Percentiles rank a stretch among this genome's conserved stretches.
Conservation (phyloP, 2,888 invertebrate genomes). For the Tachina fera region DNA sequence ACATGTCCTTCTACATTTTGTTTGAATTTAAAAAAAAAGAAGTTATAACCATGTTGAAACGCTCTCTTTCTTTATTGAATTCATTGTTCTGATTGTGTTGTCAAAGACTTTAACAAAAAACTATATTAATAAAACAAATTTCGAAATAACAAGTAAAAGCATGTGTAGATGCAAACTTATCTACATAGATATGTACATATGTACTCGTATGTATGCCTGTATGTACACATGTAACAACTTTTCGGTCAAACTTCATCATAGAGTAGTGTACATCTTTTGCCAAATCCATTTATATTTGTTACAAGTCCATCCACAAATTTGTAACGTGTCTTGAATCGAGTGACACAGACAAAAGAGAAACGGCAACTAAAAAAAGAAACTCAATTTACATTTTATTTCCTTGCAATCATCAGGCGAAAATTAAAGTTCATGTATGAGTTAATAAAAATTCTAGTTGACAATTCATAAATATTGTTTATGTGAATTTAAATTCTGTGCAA, state of each 20-base stretch:
- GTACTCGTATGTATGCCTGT: no score
- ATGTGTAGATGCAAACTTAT: no score
- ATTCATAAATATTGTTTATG: slow-evolving; percentile 11
- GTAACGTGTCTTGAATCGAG: neutral
- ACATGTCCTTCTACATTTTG: no score
- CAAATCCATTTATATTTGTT: neutral
- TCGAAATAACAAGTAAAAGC: neutral
- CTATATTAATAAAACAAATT: neutral
- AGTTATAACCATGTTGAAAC: no score
- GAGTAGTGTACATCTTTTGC: neutral
- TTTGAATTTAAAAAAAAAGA: no score
- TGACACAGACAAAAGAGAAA: neutral
- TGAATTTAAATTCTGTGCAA: neutral
- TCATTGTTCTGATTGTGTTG: neutral
- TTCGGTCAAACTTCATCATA: neutral
- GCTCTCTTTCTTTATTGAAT: no score
- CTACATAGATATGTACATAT: no score
- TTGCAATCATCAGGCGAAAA: slow-evolving; percentile 32
- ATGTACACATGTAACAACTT: neutral
- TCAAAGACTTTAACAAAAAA: neutral
- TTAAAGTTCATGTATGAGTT: slow-evolving; percentile 13
- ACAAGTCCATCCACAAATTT: neutral
- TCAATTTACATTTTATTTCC: slow-evolving; percentile 38
- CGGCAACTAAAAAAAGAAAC: slow-evolving; percentile 30
- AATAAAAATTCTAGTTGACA: slow-evolving; percentile 24